phyloP scores from a whole-genome alignment of 2,888 invertebrate species.

The Drosophila acutilabella region DNA sequence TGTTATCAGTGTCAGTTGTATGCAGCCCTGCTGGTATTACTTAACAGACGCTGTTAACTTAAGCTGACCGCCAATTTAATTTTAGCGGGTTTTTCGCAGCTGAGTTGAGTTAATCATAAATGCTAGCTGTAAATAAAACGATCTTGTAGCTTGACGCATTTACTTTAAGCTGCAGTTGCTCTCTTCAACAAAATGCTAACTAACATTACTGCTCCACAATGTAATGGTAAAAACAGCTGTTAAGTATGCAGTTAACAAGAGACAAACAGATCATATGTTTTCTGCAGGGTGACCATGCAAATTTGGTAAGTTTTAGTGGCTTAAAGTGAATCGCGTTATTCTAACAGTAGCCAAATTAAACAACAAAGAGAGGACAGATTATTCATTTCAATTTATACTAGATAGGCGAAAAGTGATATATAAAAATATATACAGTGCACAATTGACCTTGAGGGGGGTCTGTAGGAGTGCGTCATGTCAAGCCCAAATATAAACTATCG shows the following conservation, averaged over 20 bases:
- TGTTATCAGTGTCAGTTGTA: slow-evolving; percentile 4
- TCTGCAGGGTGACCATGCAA: slow-evolving; percentile 20
- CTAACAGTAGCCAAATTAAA: slow-evolving; percentile 63
- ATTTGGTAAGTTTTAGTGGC: not conserved
- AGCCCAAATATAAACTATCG: slow-evolving; percentile 82
- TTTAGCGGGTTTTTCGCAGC: not conserved
- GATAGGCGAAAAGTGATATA: slow-evolving; percentile 72
- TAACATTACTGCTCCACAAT: slow-evolving; percentile 32
- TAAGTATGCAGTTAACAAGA: slow-evolving; percentile 20
- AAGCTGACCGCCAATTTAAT: not conserved
- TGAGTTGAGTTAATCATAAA: not conserved
- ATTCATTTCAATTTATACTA: slow-evolving; percentile 72
- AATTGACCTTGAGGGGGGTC: slow-evolving; percentile 66
- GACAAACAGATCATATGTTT: slow-evolving; percentile 31
- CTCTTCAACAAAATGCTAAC: not conserved
- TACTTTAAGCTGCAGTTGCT: not conserved
- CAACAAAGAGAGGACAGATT: slow-evolving; percentile 67
- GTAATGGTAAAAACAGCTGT: not conserved
- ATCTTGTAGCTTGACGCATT: not conserved
- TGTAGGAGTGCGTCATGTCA: slow-evolving; percentile 74
- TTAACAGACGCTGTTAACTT: not conserved
- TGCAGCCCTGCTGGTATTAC: slow-evolving; percentile 1
- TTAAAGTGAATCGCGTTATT: slow-evolving; percentile 40
- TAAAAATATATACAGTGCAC: slow-evolving; percentile 53
- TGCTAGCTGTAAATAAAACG: not conserved